Evolutionary conservation across 2,113 vertebrate genomes (phyloP).

Genomic region (Muntiacus reevesi): DNA sequence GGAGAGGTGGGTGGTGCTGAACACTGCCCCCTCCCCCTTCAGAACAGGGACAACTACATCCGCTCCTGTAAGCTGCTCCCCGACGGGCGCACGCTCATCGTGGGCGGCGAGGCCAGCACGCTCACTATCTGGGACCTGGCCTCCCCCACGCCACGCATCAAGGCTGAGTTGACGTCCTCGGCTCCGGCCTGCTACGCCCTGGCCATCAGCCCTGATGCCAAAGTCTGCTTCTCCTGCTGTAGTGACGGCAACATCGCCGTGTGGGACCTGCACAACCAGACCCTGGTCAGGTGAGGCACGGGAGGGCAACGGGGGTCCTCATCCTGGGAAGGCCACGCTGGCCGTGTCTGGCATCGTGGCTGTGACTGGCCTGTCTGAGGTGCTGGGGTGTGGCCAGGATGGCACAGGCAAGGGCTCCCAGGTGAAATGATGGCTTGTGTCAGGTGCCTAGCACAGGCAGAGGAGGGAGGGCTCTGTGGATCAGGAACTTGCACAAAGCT

Average conservation of each 20-base stretch:
- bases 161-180: slow-evolving; percentile 95
- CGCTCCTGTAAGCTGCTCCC: slow-evolving; percentile 98
- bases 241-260: slow-evolving; percentile 97
- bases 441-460: not conserved
- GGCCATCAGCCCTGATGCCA: slow-evolving; percentile 98
- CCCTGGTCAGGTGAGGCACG: slow-evolving; percentile 90
- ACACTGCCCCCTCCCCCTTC: not conserved
- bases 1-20: rapidly evolving
- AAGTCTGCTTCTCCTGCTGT: slow-evolving; percentile 99
- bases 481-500: not conserved
- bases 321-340: rapidly evolving
- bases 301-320: rapidly evolving
- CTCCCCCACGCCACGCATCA: slow-evolving; percentile 94
- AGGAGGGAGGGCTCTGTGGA: not conserved
- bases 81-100: slow-evolving; percentile 95
- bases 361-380: not conserved
- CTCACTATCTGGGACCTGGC: slow-evolving; percentile 98
- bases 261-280: slow-evolving; percentile 99
- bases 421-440: not conserved
- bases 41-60: slow-evolving; percentile 99
- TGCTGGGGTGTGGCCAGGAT: rapidly evolving
- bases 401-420: rapidly evolving
- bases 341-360: rapidly evolving
- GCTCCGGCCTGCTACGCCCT: slow-evolving; percentile 96
- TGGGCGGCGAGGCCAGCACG: slow-evolving; percentile 96